phyloP scores from a whole-genome alignment of 2,113 vertebrate genomes.

The Ginglymostoma cirratum region DNA sequence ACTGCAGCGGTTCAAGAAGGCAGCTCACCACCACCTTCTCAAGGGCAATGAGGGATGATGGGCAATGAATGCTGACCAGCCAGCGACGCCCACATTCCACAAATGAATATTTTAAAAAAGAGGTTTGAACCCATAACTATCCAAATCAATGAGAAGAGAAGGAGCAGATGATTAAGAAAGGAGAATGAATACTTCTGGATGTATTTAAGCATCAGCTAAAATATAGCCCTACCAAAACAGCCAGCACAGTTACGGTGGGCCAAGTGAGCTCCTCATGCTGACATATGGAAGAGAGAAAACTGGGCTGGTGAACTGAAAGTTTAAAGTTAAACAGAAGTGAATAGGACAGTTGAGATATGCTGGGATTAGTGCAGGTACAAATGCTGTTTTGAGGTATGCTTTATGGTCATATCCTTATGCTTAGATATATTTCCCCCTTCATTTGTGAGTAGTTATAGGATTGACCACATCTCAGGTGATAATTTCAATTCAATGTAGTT shows the following conservation, averaged over 20 bases:
- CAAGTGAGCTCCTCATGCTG: not conserved
- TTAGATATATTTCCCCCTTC: no score
- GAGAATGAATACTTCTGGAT: not conserved
- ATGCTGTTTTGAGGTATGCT: not conserved
- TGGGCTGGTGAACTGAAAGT: not conserved
- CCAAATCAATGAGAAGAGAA: not conserved
- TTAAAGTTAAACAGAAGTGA: not conserved
- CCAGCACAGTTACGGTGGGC: not conserved
- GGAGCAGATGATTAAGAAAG: not conserved
- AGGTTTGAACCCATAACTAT: not conserved
- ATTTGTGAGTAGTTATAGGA: not conserved
- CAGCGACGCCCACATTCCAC: no score
- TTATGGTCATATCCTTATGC: not conserved
- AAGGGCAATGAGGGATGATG: no score
- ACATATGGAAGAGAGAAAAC: not conserved
- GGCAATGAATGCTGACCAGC: no score
- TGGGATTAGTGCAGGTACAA: not conserved
- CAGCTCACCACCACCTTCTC: no score
- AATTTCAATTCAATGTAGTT: not conserved
- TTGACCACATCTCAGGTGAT: not conserved
- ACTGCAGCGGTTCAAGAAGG: no score
- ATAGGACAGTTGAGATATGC: not conserved
- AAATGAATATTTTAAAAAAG: no score
- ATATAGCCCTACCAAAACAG: not conserved
- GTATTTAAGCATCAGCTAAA: not conserved